Conservation (phyloP, 1,140 invertebrate genomes). For the Oedothorax gibbosus region DNA sequence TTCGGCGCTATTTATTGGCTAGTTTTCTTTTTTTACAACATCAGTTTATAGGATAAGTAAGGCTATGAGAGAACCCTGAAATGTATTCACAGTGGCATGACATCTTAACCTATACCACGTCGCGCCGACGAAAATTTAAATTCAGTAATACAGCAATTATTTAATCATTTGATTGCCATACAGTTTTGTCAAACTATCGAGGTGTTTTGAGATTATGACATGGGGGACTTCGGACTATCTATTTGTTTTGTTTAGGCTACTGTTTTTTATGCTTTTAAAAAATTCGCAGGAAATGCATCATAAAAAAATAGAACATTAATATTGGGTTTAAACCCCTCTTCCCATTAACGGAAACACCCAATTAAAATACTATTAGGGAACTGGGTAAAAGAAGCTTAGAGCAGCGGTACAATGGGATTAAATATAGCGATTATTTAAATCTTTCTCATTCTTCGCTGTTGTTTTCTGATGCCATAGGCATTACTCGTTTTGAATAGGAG, state of each 20-base stretch:
- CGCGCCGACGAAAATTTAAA: too few species aligned
- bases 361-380: conserved; percentile 50
- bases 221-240: neutral
- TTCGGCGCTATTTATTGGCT: too few species aligned
- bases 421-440: conserved; percentile 15
- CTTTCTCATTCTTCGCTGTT: conserved; percentile 35
- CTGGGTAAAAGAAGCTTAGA: neutral
- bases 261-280: neutral
- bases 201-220: too few species aligned
- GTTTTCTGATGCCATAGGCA: neutral
- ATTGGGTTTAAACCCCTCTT: conserved; percentile 7
- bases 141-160: too few species aligned
- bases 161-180: too few species aligned
- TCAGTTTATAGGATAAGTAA: too few species aligned
- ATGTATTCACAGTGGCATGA: too few species aligned
- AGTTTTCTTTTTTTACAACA: too few species aligned
- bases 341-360: conserved; percentile 20
- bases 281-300: neutral
- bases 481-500: neutral
- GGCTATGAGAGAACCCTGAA: too few species aligned
- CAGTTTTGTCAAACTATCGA: too few species aligned
- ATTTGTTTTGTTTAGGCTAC: conserved; percentile 12
- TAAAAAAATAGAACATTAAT: conserved; percentile 15
- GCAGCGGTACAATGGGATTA: conserved; percentile 28
- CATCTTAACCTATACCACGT: too few species aligned